phyloP scores from a whole-genome alignment of 2,797 vertebrate species.

The Enteromius fasciolatus region DNA sequence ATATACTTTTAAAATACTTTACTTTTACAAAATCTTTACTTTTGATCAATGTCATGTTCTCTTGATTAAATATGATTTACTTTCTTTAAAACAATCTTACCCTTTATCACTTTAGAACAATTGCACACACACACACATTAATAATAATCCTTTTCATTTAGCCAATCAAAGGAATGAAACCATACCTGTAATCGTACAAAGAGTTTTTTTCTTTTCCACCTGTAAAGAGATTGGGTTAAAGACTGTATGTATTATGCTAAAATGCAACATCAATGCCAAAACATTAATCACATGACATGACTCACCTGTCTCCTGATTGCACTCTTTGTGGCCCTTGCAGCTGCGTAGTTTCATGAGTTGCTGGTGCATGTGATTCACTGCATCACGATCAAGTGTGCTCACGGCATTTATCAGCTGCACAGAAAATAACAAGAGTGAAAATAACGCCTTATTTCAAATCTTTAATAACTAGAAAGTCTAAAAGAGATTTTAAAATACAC shows the following conservation, averaged over 20 bases:
- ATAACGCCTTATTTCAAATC: neutral
- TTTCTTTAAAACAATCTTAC: neutral
- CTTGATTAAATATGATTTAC: neutral
- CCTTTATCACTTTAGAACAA: neutral
- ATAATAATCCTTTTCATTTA: neutral
- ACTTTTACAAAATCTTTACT: too few relatives aligned
- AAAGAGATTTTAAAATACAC: neutral
- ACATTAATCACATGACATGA: neutral
- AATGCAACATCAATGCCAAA: neutral
- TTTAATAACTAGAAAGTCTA: neutral
- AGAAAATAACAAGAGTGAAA: conserved; percentile 15
- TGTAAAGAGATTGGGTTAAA: conserved; percentile 67
- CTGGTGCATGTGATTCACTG: conserved; percentile 89
- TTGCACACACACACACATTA: neutral
- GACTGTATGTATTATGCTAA: neutral
- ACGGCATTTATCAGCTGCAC: conserved; percentile 91
- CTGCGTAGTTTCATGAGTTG: conserved; percentile 92
- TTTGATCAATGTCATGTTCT: neutral
- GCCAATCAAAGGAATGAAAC: conserved; percentile 49
- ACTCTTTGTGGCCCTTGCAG: conserved; percentile 94
- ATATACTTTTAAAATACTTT: too few relatives aligned
- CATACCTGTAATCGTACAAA: conserved; percentile 95
- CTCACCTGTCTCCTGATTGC: conserved; percentile 91
- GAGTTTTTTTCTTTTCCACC: conserved; percentile 89
- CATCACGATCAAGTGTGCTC: conserved; percentile 85